A percentile compares a stretch with the other conserved stretches of the same genome.
phyloP scores from a whole-genome alignment of 2,113 vertebrate genomes.

The Amblyornis subalaris region DNA sequence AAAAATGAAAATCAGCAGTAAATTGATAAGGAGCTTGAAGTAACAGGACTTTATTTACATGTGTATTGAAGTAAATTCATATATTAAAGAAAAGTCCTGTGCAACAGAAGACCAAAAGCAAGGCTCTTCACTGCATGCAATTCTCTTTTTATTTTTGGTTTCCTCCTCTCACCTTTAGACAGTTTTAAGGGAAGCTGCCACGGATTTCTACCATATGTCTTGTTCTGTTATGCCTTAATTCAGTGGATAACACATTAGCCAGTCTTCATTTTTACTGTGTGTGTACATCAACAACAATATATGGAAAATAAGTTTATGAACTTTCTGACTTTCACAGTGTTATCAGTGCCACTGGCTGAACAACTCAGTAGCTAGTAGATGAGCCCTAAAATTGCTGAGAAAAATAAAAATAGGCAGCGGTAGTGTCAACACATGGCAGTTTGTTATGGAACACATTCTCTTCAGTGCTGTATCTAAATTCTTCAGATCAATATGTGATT shows the following conservation, averaged over 20 bases:
- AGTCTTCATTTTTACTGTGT: neutral
- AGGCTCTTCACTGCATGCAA: neutral
- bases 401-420: slow-evolving; percentile 13
- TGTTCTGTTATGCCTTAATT: neutral
- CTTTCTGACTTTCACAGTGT: slow-evolving; percentile 27
- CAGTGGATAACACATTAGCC: neutral
- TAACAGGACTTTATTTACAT: neutral
- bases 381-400: slow-evolving; percentile 44
- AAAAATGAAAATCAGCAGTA: neutral
- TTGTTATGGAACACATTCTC: slow-evolving; percentile 17
- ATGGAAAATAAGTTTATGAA: slow-evolving; percentile 40
- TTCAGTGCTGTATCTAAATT: slow-evolving; percentile 36
- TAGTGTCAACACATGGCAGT: neutral
- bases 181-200: neutral
- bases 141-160: neutral
- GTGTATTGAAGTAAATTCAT: neutral
- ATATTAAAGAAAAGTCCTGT: neutral
- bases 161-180: neutral
- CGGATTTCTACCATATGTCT: neutral
- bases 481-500: slow-evolving; percentile 50
- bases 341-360: neutral
- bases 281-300: neutral
- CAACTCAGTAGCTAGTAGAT: slow-evolving; percentile 1
- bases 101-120: neutral
- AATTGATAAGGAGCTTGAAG: neutral